A percentile compares a stretch with the other conserved stretches of the same genome.
Conservation (phyloP, 1,140 invertebrate genomes). For the Helicoverpa armigera region DNA sequence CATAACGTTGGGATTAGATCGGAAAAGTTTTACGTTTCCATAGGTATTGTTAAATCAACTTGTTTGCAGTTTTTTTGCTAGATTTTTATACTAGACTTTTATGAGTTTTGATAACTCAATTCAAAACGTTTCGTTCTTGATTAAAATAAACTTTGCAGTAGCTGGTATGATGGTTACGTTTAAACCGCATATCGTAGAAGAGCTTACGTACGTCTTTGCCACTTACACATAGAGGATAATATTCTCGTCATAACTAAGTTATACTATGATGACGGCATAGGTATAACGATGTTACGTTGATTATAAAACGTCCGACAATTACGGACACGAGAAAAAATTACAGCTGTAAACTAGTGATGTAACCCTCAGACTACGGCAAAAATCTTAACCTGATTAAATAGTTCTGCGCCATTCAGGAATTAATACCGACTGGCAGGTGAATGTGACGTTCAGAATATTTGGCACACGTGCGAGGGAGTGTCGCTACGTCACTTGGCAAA, state of each 20-base stretch:
- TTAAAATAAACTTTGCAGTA: too few species aligned
- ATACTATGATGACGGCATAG: too few species aligned
- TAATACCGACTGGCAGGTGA: slow-evolving; percentile 32
- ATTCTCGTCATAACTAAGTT: too few species aligned
- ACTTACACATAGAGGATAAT: too few species aligned
- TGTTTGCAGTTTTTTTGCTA: too few species aligned
- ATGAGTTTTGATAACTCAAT: too few species aligned
- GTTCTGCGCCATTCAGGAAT: slow-evolving; percentile 4
- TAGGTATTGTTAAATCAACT: too few species aligned
- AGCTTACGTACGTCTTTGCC: too few species aligned
- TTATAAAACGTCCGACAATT: background rate
- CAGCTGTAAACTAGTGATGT: background rate
- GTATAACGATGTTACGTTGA: background rate
- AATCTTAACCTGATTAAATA: background rate
- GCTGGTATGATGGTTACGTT: too few species aligned
- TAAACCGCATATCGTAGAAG: too few species aligned
- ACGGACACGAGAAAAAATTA: background rate
- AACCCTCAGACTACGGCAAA: background rate
- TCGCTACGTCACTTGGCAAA: slow-evolving; percentile 46
- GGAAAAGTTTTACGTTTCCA: background rate
- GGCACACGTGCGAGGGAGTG: slow-evolving; percentile 46
- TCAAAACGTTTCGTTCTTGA: too few species aligned
- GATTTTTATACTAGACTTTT: too few species aligned
- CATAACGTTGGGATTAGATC: background rate
- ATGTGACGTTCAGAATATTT: slow-evolving; percentile 43